phyloP scores from a whole-genome alignment of 2,888 invertebrate species.

The Theodoxus fluviatilis region DNA sequence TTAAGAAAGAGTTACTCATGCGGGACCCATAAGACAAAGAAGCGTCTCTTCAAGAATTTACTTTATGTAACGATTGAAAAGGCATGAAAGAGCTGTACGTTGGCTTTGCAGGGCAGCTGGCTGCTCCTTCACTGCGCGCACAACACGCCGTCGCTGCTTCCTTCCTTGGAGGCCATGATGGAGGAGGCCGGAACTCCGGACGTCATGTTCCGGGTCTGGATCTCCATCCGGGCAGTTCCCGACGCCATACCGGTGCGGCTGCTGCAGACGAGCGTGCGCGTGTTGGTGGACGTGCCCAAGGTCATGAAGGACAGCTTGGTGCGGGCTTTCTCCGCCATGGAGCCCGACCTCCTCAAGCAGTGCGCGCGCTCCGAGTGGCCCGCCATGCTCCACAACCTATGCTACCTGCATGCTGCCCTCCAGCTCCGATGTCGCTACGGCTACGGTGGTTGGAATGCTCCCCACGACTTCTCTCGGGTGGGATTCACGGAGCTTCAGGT shows the following conservation, averaged over 20 bases:
- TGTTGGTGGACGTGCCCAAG: conserved; percentile 60
- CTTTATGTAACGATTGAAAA: too few species aligned
- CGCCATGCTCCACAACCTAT: conserved; percentile 63
- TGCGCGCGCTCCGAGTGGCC: conserved; percentile 60
- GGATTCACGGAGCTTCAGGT: conserved; percentile 56
- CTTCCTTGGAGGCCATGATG: conserved; percentile 53
- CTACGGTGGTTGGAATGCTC: conserved; percentile 62
- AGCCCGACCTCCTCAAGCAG: conserved; percentile 60
- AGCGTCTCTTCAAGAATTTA: too few species aligned
- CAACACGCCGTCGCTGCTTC: conserved; percentile 55
- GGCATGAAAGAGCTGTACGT: too few species aligned
- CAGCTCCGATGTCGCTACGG: conserved; percentile 60
- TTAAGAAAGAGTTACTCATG: too few species aligned
- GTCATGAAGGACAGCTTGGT: conserved; percentile 61
- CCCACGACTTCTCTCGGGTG: conserved; percentile 53
- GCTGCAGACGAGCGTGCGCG: conserved; percentile 57
- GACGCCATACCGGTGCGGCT: conserved; percentile 47
- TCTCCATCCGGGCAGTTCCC: conserved; percentile 47
- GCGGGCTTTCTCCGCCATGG: conserved; percentile 57
- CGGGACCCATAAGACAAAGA: too few species aligned
- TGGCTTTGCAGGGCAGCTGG: conserved; percentile 61
- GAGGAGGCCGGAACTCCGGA: conserved; percentile 46
- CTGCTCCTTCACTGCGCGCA: conserved; percentile 62
- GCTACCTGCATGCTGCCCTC: conserved; percentile 62
- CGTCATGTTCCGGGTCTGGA: conserved; percentile 60